phyloP scores from a whole-genome alignment of 2,113 vertebrate species.

The Saccopteryx bilineata region DNA sequence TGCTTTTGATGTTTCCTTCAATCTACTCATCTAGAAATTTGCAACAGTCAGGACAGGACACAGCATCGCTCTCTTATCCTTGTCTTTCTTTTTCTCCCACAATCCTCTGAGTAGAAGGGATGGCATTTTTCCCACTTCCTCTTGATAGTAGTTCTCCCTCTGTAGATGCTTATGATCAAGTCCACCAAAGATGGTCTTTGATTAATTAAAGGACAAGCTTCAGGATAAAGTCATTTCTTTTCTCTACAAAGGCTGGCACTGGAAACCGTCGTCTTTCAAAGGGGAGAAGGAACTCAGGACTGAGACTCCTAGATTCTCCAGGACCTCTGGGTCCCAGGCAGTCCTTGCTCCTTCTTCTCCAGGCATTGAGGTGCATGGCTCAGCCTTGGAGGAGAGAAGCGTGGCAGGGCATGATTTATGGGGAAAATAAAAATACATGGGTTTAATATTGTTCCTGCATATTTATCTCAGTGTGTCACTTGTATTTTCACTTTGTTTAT shows the following conservation, averaged over 20 bases:
- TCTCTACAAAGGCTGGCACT: not conserved
- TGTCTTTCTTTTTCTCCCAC: not conserved
- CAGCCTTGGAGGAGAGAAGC: not conserved
- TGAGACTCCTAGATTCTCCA: not conserved
- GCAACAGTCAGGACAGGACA: not conserved
- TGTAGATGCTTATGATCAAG: not conserved
- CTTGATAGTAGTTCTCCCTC: not conserved
- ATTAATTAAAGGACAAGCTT: not conserved
- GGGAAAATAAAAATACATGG: slow-evolving; percentile 47
- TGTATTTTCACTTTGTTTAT: slow-evolving; percentile 71
- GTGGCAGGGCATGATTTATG: slow-evolving; percentile 39
- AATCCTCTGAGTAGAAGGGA: not conserved
- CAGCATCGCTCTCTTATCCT: not conserved
- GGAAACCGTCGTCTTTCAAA: not conserved
- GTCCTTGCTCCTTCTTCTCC: not conserved
- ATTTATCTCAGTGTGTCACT: slow-evolving; percentile 67
- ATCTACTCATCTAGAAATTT: not conserved
- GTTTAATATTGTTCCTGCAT: slow-evolving; percentile 69
- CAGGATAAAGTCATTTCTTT: slow-evolving; percentile 17
- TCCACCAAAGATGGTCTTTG: slow-evolving; percentile 20
- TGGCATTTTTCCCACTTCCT: not conserved
- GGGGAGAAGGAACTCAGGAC: not conserved
- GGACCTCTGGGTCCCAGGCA: not conserved
- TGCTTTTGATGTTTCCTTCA: not conserved
- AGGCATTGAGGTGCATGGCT: not conserved